These are phyloP conservation scores for Psilopsiagon aymara DNA, from an alignment of 2,113 vertebrate genomes.

Conservation along the genomic window DNA sequence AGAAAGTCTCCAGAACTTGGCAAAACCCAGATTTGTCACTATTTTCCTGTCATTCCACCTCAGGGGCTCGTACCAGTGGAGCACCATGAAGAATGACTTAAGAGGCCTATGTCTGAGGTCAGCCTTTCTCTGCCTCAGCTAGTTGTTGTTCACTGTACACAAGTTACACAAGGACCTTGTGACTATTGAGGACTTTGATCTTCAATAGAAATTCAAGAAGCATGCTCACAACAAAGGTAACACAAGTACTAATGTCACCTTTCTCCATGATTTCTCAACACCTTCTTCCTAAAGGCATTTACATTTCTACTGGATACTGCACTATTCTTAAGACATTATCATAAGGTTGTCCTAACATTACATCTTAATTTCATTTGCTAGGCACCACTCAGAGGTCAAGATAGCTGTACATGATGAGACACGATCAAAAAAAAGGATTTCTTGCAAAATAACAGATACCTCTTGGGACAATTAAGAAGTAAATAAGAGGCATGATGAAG, in stretches of 20 bases:
- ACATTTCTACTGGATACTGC: too few relatives aligned
- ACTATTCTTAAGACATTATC: not conserved
- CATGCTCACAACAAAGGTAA: not conserved
- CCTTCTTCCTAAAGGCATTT: not conserved
- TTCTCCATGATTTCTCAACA: not conserved
- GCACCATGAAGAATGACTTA: not conserved
- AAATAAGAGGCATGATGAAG: not conserved
- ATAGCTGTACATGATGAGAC: not conserved
- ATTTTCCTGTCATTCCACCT: not conserved
- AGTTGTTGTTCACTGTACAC: not conserved
- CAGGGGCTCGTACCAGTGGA: not conserved
- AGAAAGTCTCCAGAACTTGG: not conserved
- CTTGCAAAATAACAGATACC: not conserved
- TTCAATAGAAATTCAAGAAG: not conserved
- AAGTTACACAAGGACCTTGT: not conserved
- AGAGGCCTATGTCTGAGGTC: not conserved
- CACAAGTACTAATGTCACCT: not conserved
- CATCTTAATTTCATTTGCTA: not conserved
- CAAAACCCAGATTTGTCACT: not conserved
- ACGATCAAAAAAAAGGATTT: not conserved
- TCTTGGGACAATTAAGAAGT: not conserved
- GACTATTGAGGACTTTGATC: not conserved
- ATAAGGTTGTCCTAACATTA: not conserved
- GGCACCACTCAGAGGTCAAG: not conserved
- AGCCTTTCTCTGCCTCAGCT: not conserved